phyloP scores from a whole-genome alignment of 2,888 invertebrate genomes.

The Bellardia bayeri region DNA sequence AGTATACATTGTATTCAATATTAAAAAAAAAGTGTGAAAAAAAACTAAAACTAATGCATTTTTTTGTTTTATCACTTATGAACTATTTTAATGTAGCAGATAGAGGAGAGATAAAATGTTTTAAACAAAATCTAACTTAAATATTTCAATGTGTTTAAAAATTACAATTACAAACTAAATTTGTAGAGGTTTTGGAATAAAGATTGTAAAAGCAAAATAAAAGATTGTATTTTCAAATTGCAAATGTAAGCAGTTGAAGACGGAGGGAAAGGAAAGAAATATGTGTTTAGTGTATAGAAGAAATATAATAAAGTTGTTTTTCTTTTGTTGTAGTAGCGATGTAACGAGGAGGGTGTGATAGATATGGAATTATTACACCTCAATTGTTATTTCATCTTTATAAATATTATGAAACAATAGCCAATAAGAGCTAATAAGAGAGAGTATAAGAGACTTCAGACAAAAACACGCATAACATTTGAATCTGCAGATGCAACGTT shows the following conservation, averaged over 20 bases:
- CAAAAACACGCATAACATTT: constrained; percentile 80
- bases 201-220: constrained; percentile 41
- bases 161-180: constrained; percentile 58
- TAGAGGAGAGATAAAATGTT: background rate
- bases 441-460: constrained; percentile 35
- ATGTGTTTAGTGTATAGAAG: background rate
- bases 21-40: constrained; percentile 12
- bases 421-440: constrained; percentile 35
- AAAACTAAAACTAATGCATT: constrained; percentile 25
- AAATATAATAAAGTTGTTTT: constrained; percentile 13
- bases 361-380: constrained; percentile 36
- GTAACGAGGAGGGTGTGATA: background rate
- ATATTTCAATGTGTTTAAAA: constrained; percentile 29
- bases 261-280: constrained; percentile 2
- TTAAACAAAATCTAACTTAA: constrained; percentile 60
- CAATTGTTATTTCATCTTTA: constrained; percentile 19
- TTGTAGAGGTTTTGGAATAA: constrained; percentile 52
- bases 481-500: constrained; percentile 67
- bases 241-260: background rate
- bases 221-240: constrained; percentile 13
- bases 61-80: constrained; percentile 30
- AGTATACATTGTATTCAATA: constrained; percentile 51
- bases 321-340: background rate
- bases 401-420: constrained; percentile 1
- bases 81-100: constrained; percentile 7